phyloP scores from a whole-genome alignment of 1,140 invertebrate species.

The Orchesella cincta region DNA sequence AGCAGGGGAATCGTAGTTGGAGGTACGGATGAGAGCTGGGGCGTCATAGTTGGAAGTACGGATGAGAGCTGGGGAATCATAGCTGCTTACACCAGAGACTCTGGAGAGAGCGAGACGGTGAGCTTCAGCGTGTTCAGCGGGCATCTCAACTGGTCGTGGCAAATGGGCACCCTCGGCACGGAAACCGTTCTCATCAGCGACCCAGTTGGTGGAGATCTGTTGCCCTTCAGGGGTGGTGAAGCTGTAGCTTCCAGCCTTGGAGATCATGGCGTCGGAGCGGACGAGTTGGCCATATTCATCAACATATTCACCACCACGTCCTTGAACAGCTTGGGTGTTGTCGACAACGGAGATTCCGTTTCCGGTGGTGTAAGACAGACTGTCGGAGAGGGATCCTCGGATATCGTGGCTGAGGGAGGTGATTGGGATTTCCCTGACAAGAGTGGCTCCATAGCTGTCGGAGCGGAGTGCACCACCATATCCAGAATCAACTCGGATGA shows the following conservation, averaged over 20 bases:
- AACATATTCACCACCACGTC: not conserved
- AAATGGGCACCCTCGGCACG: constrained; percentile 56
- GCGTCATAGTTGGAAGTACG: not conserved
- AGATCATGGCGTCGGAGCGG: not conserved
- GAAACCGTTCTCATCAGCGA: constrained; percentile 65
- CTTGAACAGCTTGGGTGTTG: not conserved
- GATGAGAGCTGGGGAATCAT: not conserved
- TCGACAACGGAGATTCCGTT: constrained; percentile 9
- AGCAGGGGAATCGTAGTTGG: too few relatives aligned
- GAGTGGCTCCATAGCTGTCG: not conserved
- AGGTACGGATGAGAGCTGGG: too few relatives aligned
- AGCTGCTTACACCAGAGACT: not conserved
- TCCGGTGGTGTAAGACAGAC: not conserved
- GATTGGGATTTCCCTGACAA: not conserved
- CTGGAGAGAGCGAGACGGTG: not conserved
- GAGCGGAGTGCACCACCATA: not conserved
- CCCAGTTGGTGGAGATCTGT: constrained; percentile 64
- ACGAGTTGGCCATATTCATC: not conserved
- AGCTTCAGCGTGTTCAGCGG: constrained; percentile 1
- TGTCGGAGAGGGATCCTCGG: not conserved
- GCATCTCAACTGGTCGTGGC: constrained; percentile 39
- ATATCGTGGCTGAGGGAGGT: constrained; percentile 12
- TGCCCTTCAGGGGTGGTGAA: constrained; percentile 69
- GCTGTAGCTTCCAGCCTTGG: constrained; percentile 55
- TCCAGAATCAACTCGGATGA: not conserved